Evolutionary conservation across 2,113 vertebrate genomes (phyloP), one percentile per base, ranked within the genome.

Genomic region (Actinemys pallida): DNA sequence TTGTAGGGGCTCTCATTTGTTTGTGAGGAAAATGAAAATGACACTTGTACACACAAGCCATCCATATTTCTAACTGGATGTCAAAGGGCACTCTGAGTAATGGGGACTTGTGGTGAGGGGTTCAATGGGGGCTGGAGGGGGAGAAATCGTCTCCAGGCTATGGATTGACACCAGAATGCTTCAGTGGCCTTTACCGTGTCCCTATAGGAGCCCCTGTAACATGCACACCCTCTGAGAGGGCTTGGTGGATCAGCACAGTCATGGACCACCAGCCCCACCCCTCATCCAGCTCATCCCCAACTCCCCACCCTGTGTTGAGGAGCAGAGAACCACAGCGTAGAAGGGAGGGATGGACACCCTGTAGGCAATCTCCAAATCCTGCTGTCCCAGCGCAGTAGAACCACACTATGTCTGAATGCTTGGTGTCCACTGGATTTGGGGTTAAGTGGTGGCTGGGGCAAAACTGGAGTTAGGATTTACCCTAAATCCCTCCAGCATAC

Each of bases 21-120:
- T n/a, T 69, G 17, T n/a, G 35, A 24, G 75, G 72, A 96, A 93
- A 94, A 14, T 54, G 80, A 83, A 69, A 88, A 45, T 59, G 2
- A 88, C 59, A 42, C 53, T 80, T 59, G 24, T 29, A 29, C 35
- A 69, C 35, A 39, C 8, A n/a, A 69, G 35, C 65, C 65, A n/a
- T 39, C 35, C 42, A 35, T 1, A 80, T 42, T 6, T 65, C 19
- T 5, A 7, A 81, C 3, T 14, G 69, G 25, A 75, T 47, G 62
- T 62, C 11, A n/a, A 87, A 94, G 90, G 8, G 49, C 2, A 82
- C 80, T 78, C 56, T 80, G 5, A 14, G 75, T 14, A 25, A 76
- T 14, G 35, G n/a, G 47, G 65, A 83, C 49, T 11, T 25, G 76
- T 80, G 31, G 56, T 79, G 76, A 47, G 10, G 50, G 31, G 22